Evolutionary conservation across 2,797 vertebrate species (phyloP), one percentile per base, ranked within the genome.

Genomic region (Picus viridis): DNA sequence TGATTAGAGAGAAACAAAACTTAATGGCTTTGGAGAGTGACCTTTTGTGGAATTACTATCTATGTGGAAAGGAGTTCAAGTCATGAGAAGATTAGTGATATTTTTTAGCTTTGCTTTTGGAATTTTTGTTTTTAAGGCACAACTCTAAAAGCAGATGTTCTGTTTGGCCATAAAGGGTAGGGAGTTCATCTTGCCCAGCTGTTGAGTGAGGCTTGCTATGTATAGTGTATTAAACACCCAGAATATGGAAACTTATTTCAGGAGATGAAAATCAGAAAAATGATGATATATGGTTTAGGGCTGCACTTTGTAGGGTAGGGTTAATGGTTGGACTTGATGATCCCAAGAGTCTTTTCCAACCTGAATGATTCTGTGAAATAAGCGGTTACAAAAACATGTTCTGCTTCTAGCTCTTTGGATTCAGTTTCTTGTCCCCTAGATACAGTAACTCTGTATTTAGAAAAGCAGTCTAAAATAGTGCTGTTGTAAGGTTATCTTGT

Each of bases 61-160:
- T 65, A 3, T 58, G 16, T 75, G 51, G 43, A 81, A 83, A 75
- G 67, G 29, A 79, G 36, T 63, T 67, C 41, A 58, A 70, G 57
- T 89, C 36, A 43, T 63, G 27, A 26, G 39, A 92, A 83, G 75
- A 86, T 63, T 54, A 90, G 61, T 83, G 30, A 10, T 76, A 39
- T 88, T 91, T 89, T 94, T 93, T 53, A 34, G 73, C 10, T 86
- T 73, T 34, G 4, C 39, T 84, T 73, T 32, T 68, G 79, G 63
- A 86, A 69, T 65, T 90, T 80, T 62, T 54, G 16, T 63, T 95
- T 94, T 91, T 77, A 87, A 94, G 85, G 34, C 53, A 75, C 30
- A 29, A 70, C 43, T 81, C 3, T 72, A 93, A 81, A 87, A 92
- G 19, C 93, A 95, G 90, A 87, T 94, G 64, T 89, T 91, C 39